Percentiles rank a stretch among this genome's conserved stretches.
Conservation (phyloP, 2,797 vertebrate species). For the Alcedo atthis region DNA sequence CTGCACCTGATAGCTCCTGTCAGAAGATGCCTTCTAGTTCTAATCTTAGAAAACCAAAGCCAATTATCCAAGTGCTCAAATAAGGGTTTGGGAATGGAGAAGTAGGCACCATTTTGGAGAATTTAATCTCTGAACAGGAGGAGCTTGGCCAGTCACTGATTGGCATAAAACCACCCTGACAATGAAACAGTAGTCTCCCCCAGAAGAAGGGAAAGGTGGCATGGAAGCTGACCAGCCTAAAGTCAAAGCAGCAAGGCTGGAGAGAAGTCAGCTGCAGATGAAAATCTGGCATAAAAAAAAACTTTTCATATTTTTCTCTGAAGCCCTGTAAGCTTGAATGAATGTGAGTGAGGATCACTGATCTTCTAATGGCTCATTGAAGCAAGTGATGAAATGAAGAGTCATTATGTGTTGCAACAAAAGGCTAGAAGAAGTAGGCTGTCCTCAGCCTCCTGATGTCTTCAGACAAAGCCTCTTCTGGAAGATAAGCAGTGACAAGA, state of each 20-base stretch:
- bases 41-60: constrained; percentile 4
- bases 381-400: constrained; percentile 18
- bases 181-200: neutral
- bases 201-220: neutral
- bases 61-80: neutral
- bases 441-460: neutral
- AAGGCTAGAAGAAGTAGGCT: neutral
- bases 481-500: neutral
- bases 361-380: neutral
- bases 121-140: neutral
- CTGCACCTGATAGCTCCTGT: constrained; percentile 4
- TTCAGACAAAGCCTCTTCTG: neutral
- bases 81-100: neutral
- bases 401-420: neutral
- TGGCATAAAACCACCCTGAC: neutral
- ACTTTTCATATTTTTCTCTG: neutral
- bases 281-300: constrained; percentile 12
- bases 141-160: neutral
- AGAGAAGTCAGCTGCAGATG: constrained; percentile 27
- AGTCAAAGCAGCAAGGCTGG: constrained; percentile 27
- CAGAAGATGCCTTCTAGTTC: neutral
- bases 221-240: neutral
- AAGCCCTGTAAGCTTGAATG: neutral
- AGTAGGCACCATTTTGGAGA: neutral
- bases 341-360: neutral